Base-by-base conservation (phyloP, 1,140 invertebrate genomes). In the Centruroides sculpturatus region DNA sequence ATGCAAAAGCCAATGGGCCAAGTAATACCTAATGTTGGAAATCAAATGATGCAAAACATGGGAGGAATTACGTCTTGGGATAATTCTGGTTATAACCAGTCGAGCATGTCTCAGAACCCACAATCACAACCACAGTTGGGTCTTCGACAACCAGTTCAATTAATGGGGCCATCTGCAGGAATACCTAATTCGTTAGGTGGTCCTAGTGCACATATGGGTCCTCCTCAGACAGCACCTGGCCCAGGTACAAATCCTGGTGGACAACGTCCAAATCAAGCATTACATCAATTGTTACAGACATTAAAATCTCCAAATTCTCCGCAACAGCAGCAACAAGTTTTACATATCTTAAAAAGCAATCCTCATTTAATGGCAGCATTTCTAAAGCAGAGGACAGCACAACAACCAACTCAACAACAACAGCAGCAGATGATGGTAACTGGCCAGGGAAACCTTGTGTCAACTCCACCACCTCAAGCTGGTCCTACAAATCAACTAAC, bases 291-390 rank as follows among this genome's bases (percentile, higher is more conserved):
- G 12, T 84, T 97, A 80, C 82, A 85, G 59, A 92, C 90, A 49
- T 78, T 97, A 36, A 85, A 88, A 67, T 89, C 86, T 69, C 90
- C 91, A 12, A 84, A 83, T 60, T 85, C 86, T n/a, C 87, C 86
- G 55, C 90, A 95, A 68, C 90, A 94, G 70, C 92, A 97, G 69
- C 84, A 89, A 69, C 88, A 94, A 76, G 89, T 97, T 56, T 77
- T 96, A 36, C 83, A 85, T 67, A 93, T 98, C 68, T 81, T 98
- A 53, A 95, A 94, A 74, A 86, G 85, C 54, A 93, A 97, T 79
- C 93, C 93, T 53, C 89, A 89, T 62, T 78, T 98, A 10, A 97
- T 97, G 92, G 92, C 93, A 59, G 90, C 92, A 55, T 94, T 96
- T 71, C 92, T 98, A 58, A 93, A 93, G 74, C 89, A 94, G 75